These are phyloP conservation scores for Miltochrista miniata DNA, from an alignment of 2,888 invertebrate genomes.

Conservation along the genomic window DNA sequence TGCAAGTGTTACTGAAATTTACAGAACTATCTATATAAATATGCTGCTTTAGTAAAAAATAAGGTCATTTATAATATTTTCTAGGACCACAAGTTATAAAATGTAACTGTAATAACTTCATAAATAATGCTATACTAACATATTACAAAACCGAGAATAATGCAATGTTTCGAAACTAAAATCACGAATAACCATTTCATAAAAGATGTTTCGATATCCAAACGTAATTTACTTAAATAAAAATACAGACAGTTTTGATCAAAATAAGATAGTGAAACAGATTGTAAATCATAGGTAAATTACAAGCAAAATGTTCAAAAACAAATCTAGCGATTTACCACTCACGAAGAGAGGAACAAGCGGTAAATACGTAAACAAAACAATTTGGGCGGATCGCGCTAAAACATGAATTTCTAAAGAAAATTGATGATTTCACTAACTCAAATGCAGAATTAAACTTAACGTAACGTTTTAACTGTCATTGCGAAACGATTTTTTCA, in stretches of 20 bases:
- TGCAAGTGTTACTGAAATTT: not conserved
- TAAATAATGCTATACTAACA: not conserved
- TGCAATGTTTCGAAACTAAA: conserved; percentile 12
- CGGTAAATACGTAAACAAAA: conserved; percentile 76
- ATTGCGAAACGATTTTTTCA: conserved; percentile 42
- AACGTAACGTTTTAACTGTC: conserved; percentile 23
- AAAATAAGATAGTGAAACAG: conserved; percentile 9
- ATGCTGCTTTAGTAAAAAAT: not conserved
- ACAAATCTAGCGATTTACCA: conserved; percentile 23
- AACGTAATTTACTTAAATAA: conserved; percentile 7
- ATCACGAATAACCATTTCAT: not conserved
- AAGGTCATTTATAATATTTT: not conserved
- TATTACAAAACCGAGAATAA: not conserved
- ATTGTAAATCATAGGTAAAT: conserved; percentile 3
- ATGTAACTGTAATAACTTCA: not conserved
- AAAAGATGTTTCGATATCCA: conserved; percentile 5
- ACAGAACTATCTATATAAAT: no score
- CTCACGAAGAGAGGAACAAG: conserved; percentile 34
- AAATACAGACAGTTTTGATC: conserved; percentile 12
- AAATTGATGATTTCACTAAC: no score
- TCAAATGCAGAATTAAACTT: conserved; percentile 9
- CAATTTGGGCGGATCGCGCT: conserved; percentile 53
- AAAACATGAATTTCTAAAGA: conserved; percentile 24
- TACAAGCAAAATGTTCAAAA: conserved; percentile 2
- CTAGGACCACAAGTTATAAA: no score